These are phyloP conservation scores for rat (Rattus norvegicus) DNA, from an alignment of 2,113 vertebrate species.

Conservation along the genomic window DNA sequence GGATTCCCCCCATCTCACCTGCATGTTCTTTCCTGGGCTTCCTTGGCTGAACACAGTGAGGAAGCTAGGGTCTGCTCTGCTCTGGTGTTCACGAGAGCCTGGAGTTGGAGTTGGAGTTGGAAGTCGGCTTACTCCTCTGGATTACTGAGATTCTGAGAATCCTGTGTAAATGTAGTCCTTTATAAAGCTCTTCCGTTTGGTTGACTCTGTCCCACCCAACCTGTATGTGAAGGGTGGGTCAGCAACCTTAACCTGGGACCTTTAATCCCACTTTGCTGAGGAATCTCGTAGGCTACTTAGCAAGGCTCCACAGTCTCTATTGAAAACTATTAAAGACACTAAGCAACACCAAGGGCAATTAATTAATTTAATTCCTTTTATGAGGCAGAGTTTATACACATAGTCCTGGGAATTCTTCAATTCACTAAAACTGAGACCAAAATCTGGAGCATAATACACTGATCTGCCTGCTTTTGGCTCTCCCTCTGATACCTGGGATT, in stretches of 20 bases:
- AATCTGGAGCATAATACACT: background rate
- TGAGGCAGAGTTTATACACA: background rate
- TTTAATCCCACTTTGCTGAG: no score
- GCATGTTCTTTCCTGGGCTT: no score
- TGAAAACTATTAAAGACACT: background rate
- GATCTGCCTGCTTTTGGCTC: background rate
- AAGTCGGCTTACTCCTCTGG: fast-evolving
- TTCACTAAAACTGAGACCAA: background rate
- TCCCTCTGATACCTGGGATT: background rate
- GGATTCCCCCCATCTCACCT: background rate
- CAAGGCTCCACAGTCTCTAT: no score
- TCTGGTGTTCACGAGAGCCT: background rate
- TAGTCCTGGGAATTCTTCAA: background rate
- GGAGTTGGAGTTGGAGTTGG: no score
- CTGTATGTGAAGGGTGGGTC: background rate
- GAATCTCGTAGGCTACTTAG: background rate
- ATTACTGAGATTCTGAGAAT: background rate
- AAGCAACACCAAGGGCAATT: background rate
- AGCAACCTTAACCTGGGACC: background rate
- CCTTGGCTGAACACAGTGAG: background rate
- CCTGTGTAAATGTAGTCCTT: fast-evolving
- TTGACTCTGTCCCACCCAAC: background rate
- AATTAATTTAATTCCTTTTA: background rate
- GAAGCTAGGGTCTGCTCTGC: no score
- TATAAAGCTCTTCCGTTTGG: background rate